Base-by-base conservation (phyloP, 2,888 invertebrate species). In the Pyrrhia umbra region DNA sequence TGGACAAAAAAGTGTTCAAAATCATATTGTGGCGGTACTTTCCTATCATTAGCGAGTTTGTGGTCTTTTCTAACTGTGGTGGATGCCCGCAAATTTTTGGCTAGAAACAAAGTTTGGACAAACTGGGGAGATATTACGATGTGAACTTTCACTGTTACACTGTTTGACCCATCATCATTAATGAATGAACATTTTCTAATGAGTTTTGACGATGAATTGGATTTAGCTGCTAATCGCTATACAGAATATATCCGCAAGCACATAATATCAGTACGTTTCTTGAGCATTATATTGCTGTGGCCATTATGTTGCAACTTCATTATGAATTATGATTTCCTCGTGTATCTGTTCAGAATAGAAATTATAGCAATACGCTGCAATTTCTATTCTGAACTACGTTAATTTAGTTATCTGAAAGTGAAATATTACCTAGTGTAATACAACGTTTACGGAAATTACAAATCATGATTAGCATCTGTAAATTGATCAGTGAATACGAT, bases 41-140 rank as follows among this genome's bases (percentile, higher is more conserved):
- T 92, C 88, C 88, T 90, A 85, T 91, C 92, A 92, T 93, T 92
- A 93, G 87, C 79, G 79, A 83, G 79, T 83, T 85, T 90, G 91
- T 88, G 92, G 92, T 91, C 82, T 79, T 77, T 59, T 77, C 74
- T 81, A 83, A 83, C 80, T 84, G 86, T 81, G 80, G 80, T 81
- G 77, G 79, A 80, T 68, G 78, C 80, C 84, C 79, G 86, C 85
- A 87, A 86, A 85, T 82, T 88, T 86, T 88, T 84, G 81, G 82
- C 83, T 81, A 83, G 86, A 87, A 86, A 88, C 82, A 87, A 87
- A 89, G 88, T 89, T 87, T 82, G 82, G 83, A 87, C 59, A 85
- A 80, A 75, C 67, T 75, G 80, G 80, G 82, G 87, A 89, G 85
- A 85, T 79, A 85, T 85, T 82, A 86, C 81, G 83, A 77, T 84